Conservation (phyloP, 2,797 vertebrate species). For the Hephaestus fuliginosus region DNA sequence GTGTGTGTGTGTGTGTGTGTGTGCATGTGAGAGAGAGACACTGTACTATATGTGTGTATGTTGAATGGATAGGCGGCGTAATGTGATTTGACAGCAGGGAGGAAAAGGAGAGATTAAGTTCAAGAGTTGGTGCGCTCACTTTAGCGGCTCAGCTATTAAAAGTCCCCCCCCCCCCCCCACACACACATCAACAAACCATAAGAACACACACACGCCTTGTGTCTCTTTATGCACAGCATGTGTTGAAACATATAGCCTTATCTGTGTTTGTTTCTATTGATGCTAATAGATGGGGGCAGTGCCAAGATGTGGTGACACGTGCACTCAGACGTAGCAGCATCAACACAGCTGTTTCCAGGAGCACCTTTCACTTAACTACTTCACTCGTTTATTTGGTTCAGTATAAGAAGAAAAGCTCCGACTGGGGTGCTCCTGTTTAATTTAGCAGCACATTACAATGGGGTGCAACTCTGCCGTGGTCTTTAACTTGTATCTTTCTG, state of each 20-base stretch:
- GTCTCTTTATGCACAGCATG: constrained; percentile 9
- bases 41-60: constrained; percentile 9
- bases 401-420: neutral
- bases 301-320: neutral
- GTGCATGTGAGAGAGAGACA: neutral
- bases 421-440: constrained; percentile 5
- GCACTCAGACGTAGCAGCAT: neutral
- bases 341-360: neutral
- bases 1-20: constrained; percentile 4
- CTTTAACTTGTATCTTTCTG: constrained; percentile 4
- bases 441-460: constrained; percentile 12
- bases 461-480: neutral
- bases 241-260: neutral
- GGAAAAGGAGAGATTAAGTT: constrained; percentile 67
- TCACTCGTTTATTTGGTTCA: neutral
- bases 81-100: constrained; percentile 55
- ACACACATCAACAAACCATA: constrained; percentile 2
- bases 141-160: constrained; percentile 41
- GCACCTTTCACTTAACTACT: neutral
- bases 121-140: constrained; percentile 54
- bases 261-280: constrained; percentile 9
- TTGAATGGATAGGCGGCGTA: constrained; percentile 58
- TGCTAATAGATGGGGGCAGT: neutral
- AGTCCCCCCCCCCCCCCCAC: neutral
- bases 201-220: neutral